Conservation (phyloP, 1,140 invertebrate species). For the Lordiphosa stackelbergi region DNA sequence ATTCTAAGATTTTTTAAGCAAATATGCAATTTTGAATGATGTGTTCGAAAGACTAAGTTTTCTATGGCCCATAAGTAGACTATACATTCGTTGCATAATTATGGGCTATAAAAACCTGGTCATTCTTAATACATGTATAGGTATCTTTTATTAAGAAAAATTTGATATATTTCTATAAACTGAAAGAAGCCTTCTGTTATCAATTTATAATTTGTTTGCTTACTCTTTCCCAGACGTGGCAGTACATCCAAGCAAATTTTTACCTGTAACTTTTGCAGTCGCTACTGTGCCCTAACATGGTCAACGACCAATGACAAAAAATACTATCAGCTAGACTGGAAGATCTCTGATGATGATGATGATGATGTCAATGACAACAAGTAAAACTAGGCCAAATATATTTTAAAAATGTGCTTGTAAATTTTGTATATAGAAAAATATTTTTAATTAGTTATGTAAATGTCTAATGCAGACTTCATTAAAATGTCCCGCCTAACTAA, state of each 20-base stretch:
- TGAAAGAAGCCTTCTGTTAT: neutral
- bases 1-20: too few relatives aligned
- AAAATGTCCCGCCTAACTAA: conserved; percentile 16
- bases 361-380: conserved; percentile 7
- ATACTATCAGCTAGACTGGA: conserved; percentile 66
- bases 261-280: conserved; percentile 72
- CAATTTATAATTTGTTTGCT: too few relatives aligned
- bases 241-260: conserved; percentile 70
- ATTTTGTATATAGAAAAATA: conserved; percentile 47
- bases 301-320: conserved; percentile 51
- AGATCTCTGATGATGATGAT: conserved; percentile 55
- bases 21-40: too few relatives aligned
- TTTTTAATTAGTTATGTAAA: conserved; percentile 21
- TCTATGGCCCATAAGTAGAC: too few relatives aligned
- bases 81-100: too few relatives aligned
- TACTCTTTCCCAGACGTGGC: conserved; percentile 42
- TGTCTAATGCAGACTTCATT: conserved; percentile 8
- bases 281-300: conserved; percentile 58
- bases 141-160: too few relatives aligned
- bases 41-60: too few relatives aligned
- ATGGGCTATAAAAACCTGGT: neutral
- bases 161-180: too few relatives aligned
- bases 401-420: conserved; percentile 47
- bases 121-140: too few relatives aligned
- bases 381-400: conserved; percentile 22